phyloP scores from a whole-genome alignment of 2,113 vertebrate genomes.

The Chitala chitala region DNA sequence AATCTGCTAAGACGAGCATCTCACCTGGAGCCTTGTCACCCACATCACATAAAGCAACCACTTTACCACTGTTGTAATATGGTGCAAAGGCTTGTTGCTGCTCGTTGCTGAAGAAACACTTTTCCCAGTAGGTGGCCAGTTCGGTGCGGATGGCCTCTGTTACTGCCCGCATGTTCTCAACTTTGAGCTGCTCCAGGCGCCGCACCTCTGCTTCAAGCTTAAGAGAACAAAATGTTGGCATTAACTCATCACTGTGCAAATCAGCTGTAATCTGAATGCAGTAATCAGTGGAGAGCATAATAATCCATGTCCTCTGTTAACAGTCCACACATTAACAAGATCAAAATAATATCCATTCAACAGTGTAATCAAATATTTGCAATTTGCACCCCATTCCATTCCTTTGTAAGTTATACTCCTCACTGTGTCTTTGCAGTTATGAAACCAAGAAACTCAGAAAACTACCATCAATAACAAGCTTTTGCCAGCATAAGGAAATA shows the following conservation, averaged over 20 bases:
- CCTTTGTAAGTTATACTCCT: too few relatives aligned
- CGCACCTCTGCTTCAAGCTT: conserved; percentile 76
- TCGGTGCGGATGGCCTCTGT: conserved; percentile 69
- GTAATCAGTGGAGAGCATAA: too few relatives aligned
- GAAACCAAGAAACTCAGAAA: too few relatives aligned
- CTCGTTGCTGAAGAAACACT: conserved; percentile 76
- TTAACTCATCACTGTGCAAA: neutral
- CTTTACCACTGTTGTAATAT: conserved; percentile 67
- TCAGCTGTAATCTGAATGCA: too few relatives aligned
- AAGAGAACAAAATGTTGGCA: neutral
- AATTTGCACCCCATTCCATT: too few relatives aligned
- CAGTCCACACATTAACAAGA: too few relatives aligned
- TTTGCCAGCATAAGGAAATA: too few relatives aligned
- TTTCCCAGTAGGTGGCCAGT: conserved; percentile 75
- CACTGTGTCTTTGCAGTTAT: too few relatives aligned
- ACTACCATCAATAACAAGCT: too few relatives aligned
- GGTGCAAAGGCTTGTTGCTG: conserved; percentile 70
- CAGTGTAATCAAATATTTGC: too few relatives aligned
- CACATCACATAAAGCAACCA: neutral
- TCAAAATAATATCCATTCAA: too few relatives aligned
- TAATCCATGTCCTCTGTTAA: too few relatives aligned
- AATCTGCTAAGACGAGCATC: neutral
- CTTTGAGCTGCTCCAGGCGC: conserved; percentile 73
- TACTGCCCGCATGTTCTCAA: conserved; percentile 74
- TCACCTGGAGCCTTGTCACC: neutral